Percentiles rank a stretch among this genome's conserved stretches.
Conservation (phyloP, 2,113 vertebrate genomes). For the Carassius carassius region DNA sequence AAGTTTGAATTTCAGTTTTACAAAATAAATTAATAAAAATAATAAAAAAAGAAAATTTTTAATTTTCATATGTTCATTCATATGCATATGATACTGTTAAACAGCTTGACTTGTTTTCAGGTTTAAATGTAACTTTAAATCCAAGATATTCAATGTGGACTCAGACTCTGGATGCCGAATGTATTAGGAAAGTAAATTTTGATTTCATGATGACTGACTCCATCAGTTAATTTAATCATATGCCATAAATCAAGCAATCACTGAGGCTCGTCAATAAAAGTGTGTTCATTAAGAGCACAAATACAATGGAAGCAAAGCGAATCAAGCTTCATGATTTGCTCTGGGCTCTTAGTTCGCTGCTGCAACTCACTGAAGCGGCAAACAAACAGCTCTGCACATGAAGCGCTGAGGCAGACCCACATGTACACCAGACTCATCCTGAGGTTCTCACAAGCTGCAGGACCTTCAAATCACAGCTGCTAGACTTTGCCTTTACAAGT, state of each 20-base stretch:
- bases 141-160: not conserved
- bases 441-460: not conserved
- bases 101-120: no score
- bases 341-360: not conserved
- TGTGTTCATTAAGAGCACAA: not conserved
- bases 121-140: not conserved
- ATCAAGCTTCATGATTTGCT: not conserved
- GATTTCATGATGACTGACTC: not conserved
- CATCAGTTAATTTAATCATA: not conserved
- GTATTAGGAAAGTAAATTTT: not conserved
- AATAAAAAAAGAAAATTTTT: no score
- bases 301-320: not conserved
- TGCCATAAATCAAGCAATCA: not conserved
- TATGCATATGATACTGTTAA: not conserved
- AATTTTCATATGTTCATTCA: no score
- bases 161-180: not conserved
- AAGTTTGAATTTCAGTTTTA: no score
- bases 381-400: no score
- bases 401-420: no score
- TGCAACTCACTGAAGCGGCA: not conserved
- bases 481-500: not conserved
- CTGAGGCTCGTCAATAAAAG: not conserved
- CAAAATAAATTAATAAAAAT: no score
- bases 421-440: no score
- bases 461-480: not conserved